A percentile compares a stretch with the other conserved stretches of the same genome.
phyloP scores from a whole-genome alignment of 2,113 vertebrate species.

The Perca schrenkii region DNA sequence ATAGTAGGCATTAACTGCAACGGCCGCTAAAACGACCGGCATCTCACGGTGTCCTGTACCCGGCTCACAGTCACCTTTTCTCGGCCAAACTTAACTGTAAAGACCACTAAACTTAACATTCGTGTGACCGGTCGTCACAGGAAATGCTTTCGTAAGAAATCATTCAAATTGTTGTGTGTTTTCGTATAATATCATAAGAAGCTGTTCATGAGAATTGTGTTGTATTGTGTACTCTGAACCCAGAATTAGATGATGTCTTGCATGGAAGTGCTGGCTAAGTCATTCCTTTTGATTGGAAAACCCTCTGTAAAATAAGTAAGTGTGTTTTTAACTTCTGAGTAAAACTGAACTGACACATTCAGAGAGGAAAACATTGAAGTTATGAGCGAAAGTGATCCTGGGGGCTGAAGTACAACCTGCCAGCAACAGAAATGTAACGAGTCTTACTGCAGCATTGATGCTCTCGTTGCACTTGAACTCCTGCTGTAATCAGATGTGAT shows the following conservation, averaged over 20 bases:
- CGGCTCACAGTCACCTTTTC: too few species aligned
- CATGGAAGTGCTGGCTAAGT: neutral
- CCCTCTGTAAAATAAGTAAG: neutral
- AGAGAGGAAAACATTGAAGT: neutral
- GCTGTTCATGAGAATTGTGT: too few species aligned
- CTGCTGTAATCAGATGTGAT: slow-evolving; percentile 62
- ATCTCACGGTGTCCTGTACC: too few species aligned
- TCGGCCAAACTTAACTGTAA: too few species aligned
- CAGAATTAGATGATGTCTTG: neutral
- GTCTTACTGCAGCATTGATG: neutral
- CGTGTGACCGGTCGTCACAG: too few species aligned
- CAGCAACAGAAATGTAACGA: slow-evolving; percentile 20
- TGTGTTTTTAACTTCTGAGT: neutral
- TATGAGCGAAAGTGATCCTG: neutral
- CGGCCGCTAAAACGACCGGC: too few species aligned
- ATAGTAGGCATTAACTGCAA: too few species aligned
- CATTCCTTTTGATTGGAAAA: neutral
- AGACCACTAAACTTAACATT: too few species aligned
- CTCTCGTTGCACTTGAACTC: slow-evolving; percentile 9
- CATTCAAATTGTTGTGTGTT: too few species aligned
- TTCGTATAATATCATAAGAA: too few species aligned
- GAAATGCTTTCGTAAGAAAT: too few species aligned
- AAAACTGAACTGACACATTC: neutral
- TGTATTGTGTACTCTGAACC: too few species aligned
- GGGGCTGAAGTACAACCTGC: slow-evolving; percentile 34